Percentiles rank a stretch among this genome's conserved stretches.
phyloP scores from a whole-genome alignment of 2,113 vertebrate genomes.

The Potamarius usumacintae region DNA sequence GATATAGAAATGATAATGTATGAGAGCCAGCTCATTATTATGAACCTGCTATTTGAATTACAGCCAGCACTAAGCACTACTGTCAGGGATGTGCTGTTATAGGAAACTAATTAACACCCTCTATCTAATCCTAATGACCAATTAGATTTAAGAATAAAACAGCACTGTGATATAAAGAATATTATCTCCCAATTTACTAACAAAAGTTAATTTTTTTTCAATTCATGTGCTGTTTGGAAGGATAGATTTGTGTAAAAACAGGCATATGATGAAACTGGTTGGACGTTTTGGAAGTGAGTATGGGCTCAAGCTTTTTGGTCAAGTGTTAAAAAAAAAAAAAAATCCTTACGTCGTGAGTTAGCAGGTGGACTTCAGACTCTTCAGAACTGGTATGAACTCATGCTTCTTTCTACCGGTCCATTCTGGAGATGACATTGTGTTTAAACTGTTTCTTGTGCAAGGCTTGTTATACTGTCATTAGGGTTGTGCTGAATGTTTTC shows the following conservation, averaged over 20 bases:
- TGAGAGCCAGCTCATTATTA: neutral
- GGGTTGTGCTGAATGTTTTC: neutral
- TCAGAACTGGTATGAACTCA: neutral
- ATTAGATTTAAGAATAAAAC: too few relatives aligned
- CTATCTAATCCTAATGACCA: too few relatives aligned
- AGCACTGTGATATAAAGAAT: too few relatives aligned
- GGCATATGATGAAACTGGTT: neutral
- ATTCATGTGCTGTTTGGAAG: neutral
- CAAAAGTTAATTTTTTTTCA: neutral
- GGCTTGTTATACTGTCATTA: neutral
- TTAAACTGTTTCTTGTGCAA: neutral
- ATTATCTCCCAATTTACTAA: neutral
- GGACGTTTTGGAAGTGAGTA: neutral
- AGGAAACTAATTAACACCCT: neutral
- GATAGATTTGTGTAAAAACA: neutral
- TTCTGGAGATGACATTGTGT: neutral
- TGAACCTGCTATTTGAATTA: neutral
- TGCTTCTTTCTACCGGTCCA: neutral
- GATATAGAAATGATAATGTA: neutral
- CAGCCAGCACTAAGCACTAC: neutral
- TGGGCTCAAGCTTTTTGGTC: neutral
- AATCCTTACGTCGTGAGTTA: neutral
- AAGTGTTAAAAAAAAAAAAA: neutral
- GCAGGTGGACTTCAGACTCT: neutral
- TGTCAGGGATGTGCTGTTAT: neutral